Evolutionary conservation across 1,140 invertebrate species (phyloP).

Genomic region (Drosophila sulfurigaster): DNA sequence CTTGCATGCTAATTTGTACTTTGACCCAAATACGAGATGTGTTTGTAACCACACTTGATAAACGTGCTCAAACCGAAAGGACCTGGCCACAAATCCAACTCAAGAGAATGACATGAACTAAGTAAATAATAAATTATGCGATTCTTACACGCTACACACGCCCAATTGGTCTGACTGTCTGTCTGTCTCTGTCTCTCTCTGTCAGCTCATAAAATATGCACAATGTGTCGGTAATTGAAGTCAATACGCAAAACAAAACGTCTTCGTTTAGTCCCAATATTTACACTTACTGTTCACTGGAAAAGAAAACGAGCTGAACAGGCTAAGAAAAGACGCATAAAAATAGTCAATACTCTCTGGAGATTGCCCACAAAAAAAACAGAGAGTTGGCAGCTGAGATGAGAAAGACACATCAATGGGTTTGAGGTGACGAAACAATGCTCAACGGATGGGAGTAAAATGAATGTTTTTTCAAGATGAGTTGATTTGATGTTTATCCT

Average conservation of each 20-base stretch:
- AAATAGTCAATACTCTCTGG: slow-evolving; percentile 2
- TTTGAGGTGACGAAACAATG: neutral
- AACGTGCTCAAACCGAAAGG: slow-evolving; percentile 5
- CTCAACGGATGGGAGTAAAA: neutral
- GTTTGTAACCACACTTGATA: slow-evolving; percentile 9
- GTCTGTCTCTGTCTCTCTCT: neutral
- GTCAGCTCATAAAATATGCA: slow-evolving; percentile 66
- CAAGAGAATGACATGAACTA: slow-evolving; percentile 43
- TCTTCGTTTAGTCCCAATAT: slow-evolving; percentile 51
- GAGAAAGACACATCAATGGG: neutral
- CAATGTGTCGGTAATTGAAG: slow-evolving; percentile 71
- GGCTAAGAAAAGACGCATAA: neutral
- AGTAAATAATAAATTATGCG: slow-evolving; percentile 58
- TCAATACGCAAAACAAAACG: slow-evolving; percentile 66
- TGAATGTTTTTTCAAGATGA: neutral
- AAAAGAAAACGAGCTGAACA: neutral
- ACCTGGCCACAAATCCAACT: slow-evolving; percentile 6
- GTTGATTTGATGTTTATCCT: neutral
- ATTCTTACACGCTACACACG: slow-evolving; percentile 11
- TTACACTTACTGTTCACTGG: slow-evolving; percentile 9
- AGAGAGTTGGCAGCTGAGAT: neutral
- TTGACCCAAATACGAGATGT: slow-evolving; percentile 67
- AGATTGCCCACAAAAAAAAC: neutral
- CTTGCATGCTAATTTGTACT: slow-evolving; percentile 69
- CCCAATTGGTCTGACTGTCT: neutral